Evolutionary conservation across 1,140 invertebrate genomes (phyloP), one percentile per base, ranked within the genome.

Genomic region (Ceratosolen fusciceps): DNA sequence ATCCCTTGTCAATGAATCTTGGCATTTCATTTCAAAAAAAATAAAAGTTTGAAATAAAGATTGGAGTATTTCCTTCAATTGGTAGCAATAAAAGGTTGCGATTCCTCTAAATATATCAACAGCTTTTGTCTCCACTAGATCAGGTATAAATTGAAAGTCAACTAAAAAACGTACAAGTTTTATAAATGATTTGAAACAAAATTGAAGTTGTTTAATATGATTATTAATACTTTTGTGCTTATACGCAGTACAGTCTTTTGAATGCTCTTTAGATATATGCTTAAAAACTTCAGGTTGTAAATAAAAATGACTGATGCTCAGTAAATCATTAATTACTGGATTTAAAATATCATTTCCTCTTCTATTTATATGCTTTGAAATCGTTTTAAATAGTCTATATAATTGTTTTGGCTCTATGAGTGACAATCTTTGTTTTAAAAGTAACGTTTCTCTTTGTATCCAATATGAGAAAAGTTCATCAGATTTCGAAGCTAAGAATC

Each of bases 41-140:
- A 93, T 83, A 85, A 91, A 91, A 70, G 84, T 88, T 68, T 84
- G 81, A 84, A 92, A 94, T 74, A 93, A 83, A 34, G 87, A 86
- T 76, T 84, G 65, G 7, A 94, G 82, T 68, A 91, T 83, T 79
- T 86, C 77, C 84, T 90, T 92, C 92, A 92, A 93, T 85, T 90
- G 88, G n/a, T 88, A 90, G 84, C 93, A 93, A 10, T 90, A 86
- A 81, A 93, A 85, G 24, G 82, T 82, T 16, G 89, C 91, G 65
- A 88, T 82, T 4, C 93, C 93, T 82, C 90, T 84, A 70, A 78
- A 82, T 60, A 93, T 76, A 80, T 91, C 85, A 16, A 93, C 88
- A 85, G 91, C 80, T 81, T 91, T 89, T 52, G 80, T 83, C 68
- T 89, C 87, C 24, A 93, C 83, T 76, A 93, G 86, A 70, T 90